These are phyloP conservation scores for Andrena chrysosceles DNA, from an alignment of 2,888 invertebrate species.

Conservation along the genomic window DNA sequence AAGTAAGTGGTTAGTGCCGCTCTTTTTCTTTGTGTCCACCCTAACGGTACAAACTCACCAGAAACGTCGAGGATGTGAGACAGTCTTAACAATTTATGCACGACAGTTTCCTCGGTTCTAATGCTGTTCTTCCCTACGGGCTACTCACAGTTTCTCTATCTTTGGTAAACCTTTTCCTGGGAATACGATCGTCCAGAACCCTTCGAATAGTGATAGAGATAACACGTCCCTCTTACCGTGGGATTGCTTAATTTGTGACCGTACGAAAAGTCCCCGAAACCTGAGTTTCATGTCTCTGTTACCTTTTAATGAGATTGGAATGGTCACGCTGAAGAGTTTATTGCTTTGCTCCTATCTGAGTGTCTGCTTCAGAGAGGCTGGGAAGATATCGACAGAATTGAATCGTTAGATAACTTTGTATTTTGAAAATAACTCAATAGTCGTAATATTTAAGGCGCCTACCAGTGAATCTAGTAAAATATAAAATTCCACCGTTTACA, in stretches of 20 bases:
- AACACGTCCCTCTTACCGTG: background rate
- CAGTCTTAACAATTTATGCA: slow-evolving; percentile 34
- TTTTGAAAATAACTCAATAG: slow-evolving; percentile 8
- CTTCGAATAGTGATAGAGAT: slow-evolving; percentile 9
- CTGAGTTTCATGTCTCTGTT: background rate
- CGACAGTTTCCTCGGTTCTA: slow-evolving; percentile 20
- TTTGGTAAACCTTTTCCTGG: background rate
- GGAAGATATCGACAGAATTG: background rate
- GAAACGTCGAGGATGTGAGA: background rate
- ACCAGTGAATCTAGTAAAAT: background rate
- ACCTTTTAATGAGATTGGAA: slow-evolving; percentile 20
- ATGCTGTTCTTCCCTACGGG: background rate
- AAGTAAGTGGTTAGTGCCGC: background rate
- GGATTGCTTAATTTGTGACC: slow-evolving; percentile 34
- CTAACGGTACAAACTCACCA: slow-evolving; percentile 23
- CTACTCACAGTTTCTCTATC: slow-evolving; percentile 15
- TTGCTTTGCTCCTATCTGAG: slow-evolving; percentile 14
- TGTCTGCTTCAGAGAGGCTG: background rate
- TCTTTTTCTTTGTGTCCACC: slow-evolving; percentile 10
- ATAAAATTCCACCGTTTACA: background rate
- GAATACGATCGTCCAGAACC: background rate
- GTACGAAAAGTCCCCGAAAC: background rate
- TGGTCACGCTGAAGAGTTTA: slow-evolving; percentile 5
- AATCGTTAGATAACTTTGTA: background rate
- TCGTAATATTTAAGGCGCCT: background rate